Conservation (phyloP, 2,113 vertebrate genomes). For the Oncorhynchus nerka region DNA sequence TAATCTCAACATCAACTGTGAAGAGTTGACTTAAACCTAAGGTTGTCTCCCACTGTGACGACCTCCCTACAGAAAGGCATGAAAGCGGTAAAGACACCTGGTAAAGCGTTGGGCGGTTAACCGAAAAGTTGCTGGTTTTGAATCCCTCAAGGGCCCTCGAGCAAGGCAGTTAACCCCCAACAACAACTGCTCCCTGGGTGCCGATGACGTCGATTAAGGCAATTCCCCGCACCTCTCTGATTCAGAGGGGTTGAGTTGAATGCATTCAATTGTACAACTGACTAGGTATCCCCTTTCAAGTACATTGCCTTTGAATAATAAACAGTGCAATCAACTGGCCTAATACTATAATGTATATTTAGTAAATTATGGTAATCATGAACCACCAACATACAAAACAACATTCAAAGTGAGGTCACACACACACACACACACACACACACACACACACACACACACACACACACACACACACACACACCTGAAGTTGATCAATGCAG, state of each 20-base stretch:
- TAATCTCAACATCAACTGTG: slow-evolving; percentile 15
- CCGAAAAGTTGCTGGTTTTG: too few species aligned
- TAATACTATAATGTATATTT: neutral
- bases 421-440: slow-evolving; percentile 9
- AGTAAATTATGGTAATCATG: neutral
- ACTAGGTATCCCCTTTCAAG: too few species aligned
- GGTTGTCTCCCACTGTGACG: neutral
- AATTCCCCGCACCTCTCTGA: too few species aligned
- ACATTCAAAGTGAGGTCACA: neutral
- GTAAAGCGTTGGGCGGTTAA: neutral
- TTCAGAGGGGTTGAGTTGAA: too few species aligned
- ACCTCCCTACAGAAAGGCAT: neutral
- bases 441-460: too few species aligned
- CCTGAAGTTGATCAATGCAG: slow-evolving; percentile 74
- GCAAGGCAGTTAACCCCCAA: too few species aligned
- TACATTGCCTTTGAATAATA: too few species aligned
- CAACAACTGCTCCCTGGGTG: too few species aligned
- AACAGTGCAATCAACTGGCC: neutral
- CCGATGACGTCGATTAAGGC: too few species aligned
- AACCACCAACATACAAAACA: neutral
- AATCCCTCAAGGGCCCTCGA: too few species aligned
- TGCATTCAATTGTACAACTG: too few species aligned
- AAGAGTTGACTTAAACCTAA: neutral
- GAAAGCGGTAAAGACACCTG: slow-evolving; percentile 24
- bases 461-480: slow-evolving; percentile 15